phyloP scores from a whole-genome alignment of 2,888 invertebrate genomes.

The Melanophora roralis region DNA sequence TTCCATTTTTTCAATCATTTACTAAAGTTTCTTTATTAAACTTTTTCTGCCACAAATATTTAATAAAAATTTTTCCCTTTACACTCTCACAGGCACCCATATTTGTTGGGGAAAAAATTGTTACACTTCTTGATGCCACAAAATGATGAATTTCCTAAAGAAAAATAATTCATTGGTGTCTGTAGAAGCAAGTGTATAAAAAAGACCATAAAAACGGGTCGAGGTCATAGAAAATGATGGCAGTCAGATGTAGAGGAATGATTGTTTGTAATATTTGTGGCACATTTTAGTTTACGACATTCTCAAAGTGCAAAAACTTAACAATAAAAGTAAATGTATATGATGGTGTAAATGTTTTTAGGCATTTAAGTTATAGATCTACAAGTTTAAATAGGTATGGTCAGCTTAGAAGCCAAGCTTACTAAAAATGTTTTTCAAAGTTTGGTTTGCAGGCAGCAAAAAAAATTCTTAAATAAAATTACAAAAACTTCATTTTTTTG shows the following conservation, averaged over 20 bases:
- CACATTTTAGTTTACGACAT: neutral
- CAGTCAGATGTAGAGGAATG: neutral
- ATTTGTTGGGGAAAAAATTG: neutral
- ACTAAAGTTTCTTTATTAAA: neutral
- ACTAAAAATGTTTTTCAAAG: no score
- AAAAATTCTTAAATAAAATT: no score
- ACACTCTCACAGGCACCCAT: no score
- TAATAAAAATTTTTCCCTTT: neutral
- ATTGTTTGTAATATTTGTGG: neutral
- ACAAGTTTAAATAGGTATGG: neutral
- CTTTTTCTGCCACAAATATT: neutral
- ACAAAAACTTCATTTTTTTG: no score
- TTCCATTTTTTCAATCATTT: neutral
- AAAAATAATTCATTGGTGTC: neutral
- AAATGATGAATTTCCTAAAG: neutral
- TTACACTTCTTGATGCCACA: neutral
- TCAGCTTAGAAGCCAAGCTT: no score
- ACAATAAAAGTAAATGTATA: conserved; percentile 4
- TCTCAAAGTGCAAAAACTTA: neutral
- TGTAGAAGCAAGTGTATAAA: neutral
- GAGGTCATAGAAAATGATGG: conserved; percentile 44
- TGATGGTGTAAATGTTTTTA: neutral
- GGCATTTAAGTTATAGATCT: neutral
- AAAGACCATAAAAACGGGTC: conserved; percentile 43
- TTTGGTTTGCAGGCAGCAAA: no score